Conservation (phyloP, 2,113 vertebrate species). For the Eurypyga helias region DNA sequence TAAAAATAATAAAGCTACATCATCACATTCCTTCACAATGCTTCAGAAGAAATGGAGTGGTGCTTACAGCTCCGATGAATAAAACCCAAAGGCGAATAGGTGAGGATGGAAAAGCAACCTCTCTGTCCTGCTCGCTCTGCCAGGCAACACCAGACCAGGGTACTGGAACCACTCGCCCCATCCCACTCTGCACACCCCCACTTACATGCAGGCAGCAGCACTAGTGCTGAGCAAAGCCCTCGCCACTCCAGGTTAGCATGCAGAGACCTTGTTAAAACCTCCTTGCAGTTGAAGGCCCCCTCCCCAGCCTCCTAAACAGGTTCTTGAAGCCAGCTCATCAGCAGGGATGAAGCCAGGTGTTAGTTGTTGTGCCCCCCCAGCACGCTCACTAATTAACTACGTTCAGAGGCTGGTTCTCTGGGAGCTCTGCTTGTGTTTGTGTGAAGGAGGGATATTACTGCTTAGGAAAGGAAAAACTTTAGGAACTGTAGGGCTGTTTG, state of each 20-base stretch:
- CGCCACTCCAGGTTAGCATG: accelerated
- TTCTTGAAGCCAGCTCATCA: conserved; percentile 9
- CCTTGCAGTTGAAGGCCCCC: not conserved
- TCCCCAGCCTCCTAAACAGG: not conserved
- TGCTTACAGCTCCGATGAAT: not conserved
- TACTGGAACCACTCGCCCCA: not conserved
- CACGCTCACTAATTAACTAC: not conserved
- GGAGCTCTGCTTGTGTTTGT: not conserved
- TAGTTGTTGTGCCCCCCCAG: not conserved
- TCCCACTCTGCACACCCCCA: accelerated
- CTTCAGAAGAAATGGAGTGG: conserved; percentile 8
- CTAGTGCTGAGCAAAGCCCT: not conserved
- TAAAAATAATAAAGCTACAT: conserved; percentile 68
- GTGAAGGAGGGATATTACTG: not conserved
- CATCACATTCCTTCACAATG: conserved; percentile 59
- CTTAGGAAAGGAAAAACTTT: not conserved
- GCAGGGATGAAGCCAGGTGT: conserved; percentile 4
- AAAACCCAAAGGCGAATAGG: conserved; percentile 6
- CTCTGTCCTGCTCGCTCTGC: not conserved
- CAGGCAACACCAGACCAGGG: too few relatives aligned
- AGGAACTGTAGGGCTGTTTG: not conserved
- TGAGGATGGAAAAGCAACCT: not conserved
- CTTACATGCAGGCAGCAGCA: accelerated
- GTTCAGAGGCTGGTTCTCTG: not conserved
- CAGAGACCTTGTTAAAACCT: not conserved